These are phyloP conservation scores for Orestias chungarensis DNA, from an alignment of 2,797 vertebrate genomes.

Conservation along the genomic window DNA sequence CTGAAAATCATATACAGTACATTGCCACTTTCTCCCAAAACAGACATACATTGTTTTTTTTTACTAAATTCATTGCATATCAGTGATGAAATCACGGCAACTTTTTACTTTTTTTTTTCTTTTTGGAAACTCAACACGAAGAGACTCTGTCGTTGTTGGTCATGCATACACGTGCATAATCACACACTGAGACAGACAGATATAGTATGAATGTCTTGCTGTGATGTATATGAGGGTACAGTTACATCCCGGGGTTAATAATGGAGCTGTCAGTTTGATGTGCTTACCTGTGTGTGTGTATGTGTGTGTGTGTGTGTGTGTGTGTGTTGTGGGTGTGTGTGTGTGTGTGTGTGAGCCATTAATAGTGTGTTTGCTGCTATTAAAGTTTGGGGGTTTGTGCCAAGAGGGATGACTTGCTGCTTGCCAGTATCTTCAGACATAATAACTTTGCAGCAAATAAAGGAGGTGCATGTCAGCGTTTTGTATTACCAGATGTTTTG, in stretches of 20 bases:
- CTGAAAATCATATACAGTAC: too few relatives aligned
- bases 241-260: constrained; percentile 52
- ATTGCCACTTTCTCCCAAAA: background rate
- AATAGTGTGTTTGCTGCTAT: constrained; percentile 63
- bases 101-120: constrained; percentile 18
- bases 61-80: background rate
- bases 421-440: constrained; percentile 36
- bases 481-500: constrained; percentile 18
- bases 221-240: constrained; percentile 42
- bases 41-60: background rate
- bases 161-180: constrained; percentile 23
- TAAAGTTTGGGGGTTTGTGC: constrained; percentile 61
- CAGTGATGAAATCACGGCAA: background rate
- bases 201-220: constrained; percentile 11
- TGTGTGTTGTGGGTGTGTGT: constrained; percentile 28
- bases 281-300: constrained; percentile 40
- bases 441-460: constrained; percentile 44
- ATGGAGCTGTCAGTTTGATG: constrained; percentile 56
- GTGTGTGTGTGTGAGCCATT: constrained; percentile 34
- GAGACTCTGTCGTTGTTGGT: background rate
- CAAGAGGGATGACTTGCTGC: constrained; percentile 48
- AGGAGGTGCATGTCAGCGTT: constrained; percentile 32
- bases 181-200: constrained; percentile 5
- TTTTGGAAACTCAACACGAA: background rate
- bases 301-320: constrained; percentile 17